phyloP scores from a whole-genome alignment of 2,888 invertebrate species.

The Parnassius orleans region DNA sequence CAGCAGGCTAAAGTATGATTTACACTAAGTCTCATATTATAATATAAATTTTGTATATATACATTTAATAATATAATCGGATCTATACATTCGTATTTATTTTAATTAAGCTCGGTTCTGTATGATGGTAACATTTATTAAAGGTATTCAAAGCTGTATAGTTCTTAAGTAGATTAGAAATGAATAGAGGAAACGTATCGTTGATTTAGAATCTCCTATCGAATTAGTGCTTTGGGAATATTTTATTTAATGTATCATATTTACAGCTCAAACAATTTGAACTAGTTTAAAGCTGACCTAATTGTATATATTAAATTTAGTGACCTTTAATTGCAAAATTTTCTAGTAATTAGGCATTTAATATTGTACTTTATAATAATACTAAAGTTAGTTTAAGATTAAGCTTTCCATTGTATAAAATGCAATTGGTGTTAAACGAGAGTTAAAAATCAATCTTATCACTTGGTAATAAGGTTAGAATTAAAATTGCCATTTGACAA shows the following conservation, averaged over 20 bases:
- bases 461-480: slow-evolving; percentile 54
- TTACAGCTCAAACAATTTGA: slow-evolving; percentile 46
- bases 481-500: slow-evolving; percentile 53
- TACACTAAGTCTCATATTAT: slow-evolving; percentile 2
- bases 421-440: slow-evolving; percentile 51
- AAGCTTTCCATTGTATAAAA: slow-evolving; percentile 65
- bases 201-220: slow-evolving; percentile 23
- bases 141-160: slow-evolving; percentile 24
- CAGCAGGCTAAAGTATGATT: slow-evolving; percentile 1
- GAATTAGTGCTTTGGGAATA: slow-evolving; percentile 28
- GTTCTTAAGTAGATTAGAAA: slow-evolving; percentile 8
- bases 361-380: slow-evolving; percentile 38
- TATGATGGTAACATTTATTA: slow-evolving; percentile 24
- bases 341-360: slow-evolving; percentile 34
- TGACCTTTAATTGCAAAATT: slow-evolving; percentile 27
- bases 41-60: slow-evolving; percentile 20
- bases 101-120: slow-evolving; percentile 18
- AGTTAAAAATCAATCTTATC: slow-evolving; percentile 40
- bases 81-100: slow-evolving; percentile 21
- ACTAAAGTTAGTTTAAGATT: too few relatives aligned
- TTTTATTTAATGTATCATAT: slow-evolving; percentile 29
- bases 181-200: slow-evolving; percentile 16
- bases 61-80: not conserved
- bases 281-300: slow-evolving; percentile 45
- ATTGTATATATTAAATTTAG: slow-evolving; percentile 44